Conservation (phyloP, 1,140 invertebrate genomes). For the Nylanderia fulva region DNA sequence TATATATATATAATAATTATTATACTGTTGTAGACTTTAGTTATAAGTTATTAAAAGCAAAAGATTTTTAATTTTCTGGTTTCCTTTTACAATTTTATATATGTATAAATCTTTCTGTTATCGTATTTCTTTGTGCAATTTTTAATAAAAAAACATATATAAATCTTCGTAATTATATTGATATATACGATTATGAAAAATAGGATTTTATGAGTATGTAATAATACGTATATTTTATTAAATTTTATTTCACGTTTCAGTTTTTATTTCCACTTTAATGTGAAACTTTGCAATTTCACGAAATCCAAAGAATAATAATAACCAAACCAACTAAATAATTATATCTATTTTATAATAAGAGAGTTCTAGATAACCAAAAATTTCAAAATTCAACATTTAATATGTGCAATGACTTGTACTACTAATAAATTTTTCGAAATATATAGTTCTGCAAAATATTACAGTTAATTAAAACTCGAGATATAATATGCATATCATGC, state of each 20-base stretch:
- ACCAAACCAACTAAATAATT: neutral
- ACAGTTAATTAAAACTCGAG: neutral
- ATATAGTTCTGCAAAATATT: neutral
- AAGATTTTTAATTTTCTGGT: neutral
- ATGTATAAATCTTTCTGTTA: neutral
- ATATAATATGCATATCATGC: too few relatives aligned
- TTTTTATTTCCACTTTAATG: neutral
- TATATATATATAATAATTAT: constrained; percentile 8
- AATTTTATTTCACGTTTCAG: neutral
- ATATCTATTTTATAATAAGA: neutral
- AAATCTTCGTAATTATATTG: neutral
- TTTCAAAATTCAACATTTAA: neutral
- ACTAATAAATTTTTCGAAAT: neutral
- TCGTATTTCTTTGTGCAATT: constrained; percentile 8
- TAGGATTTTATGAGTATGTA: constrained; percentile 37
- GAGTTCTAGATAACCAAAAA: neutral
- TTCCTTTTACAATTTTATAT: neutral
- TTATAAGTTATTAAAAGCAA: neutral
- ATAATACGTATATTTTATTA: neutral
- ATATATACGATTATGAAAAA: constrained; percentile 33
- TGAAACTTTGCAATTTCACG: neutral
- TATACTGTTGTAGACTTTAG: neutral
- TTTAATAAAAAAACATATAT: constrained; percentile 34
- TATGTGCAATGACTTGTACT: neutral
- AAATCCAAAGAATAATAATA: neutral